These are phyloP conservation scores for Hippasteria phrygiana DNA, from an alignment of 53 echinoderm and acorn worm genomes.

Conservation along the genomic window DNA sequence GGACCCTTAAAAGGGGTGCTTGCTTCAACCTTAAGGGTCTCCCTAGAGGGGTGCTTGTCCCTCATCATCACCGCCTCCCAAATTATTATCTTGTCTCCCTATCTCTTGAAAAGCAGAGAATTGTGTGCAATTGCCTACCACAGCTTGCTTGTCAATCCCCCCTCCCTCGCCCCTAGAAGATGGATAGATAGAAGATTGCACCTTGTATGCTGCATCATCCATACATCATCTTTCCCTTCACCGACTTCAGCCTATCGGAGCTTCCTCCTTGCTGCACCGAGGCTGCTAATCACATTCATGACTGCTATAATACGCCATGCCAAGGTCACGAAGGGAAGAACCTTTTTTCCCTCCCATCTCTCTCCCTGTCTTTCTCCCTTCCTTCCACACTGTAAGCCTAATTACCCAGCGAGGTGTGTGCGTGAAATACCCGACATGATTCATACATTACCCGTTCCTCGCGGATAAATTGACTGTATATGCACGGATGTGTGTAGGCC, in stretches of 20 bases:
- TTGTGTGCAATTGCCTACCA: background rate
- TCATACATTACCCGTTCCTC: conserved; percentile 41
- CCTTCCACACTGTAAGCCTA: conserved; percentile 36
- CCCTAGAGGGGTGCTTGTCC: background rate
- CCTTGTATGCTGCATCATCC: background rate
- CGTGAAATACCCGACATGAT: conserved; percentile 54
- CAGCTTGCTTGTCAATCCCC: background rate
- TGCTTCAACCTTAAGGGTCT: background rate
- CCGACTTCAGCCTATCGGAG: background rate
- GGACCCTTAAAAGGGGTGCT: conserved; percentile 7
- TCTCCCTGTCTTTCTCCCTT: background rate
- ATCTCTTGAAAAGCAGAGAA: background rate
- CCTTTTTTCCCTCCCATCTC: background rate
- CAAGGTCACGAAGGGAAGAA: conserved; percentile 5
- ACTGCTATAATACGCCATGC: conserved; percentile 50
- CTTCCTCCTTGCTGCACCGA: background rate
- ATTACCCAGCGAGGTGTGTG: conserved; percentile 63
- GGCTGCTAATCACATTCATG: conserved; percentile 63
- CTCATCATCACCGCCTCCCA: conserved; percentile 30
- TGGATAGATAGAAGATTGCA: conserved; percentile 29
- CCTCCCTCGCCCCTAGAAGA: background rate
- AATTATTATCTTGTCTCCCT: conserved; percentile 41
- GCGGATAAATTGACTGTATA: background rate
- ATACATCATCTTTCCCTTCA: conserved; percentile 39
- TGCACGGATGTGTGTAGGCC: background rate